These are phyloP conservation scores for Drosophila nebulosa DNA, from an alignment of 1,140 invertebrate species.

Conservation along the genomic window DNA sequence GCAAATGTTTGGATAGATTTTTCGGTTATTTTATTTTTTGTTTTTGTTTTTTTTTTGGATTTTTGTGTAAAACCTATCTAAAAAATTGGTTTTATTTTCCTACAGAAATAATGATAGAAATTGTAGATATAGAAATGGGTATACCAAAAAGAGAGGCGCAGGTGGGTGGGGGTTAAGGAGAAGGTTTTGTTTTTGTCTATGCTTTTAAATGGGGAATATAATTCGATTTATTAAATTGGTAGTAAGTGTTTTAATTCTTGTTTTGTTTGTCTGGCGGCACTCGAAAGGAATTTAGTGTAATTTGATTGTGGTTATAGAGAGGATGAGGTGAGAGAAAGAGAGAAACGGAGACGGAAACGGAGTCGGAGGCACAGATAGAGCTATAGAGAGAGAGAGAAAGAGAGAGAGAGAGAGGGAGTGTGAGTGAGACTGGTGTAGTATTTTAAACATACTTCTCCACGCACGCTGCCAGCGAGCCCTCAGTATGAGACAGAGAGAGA, in stretches of 20 bases:
- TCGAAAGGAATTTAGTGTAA: conserved; percentile 29
- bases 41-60: conserved; percentile 19
- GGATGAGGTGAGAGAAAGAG: neutral
- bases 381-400: conserved; percentile 20
- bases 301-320: conserved; percentile 31
- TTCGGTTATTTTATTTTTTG: conserved; percentile 10
- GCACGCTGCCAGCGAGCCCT: conserved; percentile 79
- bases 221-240: conserved; percentile 17
- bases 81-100: neutral
- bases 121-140: no score
- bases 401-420: neutral
- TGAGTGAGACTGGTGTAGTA: conserved; percentile 53
- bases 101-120: neutral
- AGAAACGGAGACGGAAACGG: conserved; percentile 9
- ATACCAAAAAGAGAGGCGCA: no score
- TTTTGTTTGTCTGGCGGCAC: conserved; percentile 16
- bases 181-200: neutral
- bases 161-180: no score
- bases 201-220: conserved; percentile 2
- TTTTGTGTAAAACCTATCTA: conserved; percentile 5
- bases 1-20: conserved; percentile 9
- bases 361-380: conserved; percentile 8
- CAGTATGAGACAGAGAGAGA: conserved; percentile 36
- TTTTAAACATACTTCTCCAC: conserved; percentile 77
- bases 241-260: neutral